Conservation (phyloP, 2,797 vertebrate species). For the Phataginus tetradactyla region DNA sequence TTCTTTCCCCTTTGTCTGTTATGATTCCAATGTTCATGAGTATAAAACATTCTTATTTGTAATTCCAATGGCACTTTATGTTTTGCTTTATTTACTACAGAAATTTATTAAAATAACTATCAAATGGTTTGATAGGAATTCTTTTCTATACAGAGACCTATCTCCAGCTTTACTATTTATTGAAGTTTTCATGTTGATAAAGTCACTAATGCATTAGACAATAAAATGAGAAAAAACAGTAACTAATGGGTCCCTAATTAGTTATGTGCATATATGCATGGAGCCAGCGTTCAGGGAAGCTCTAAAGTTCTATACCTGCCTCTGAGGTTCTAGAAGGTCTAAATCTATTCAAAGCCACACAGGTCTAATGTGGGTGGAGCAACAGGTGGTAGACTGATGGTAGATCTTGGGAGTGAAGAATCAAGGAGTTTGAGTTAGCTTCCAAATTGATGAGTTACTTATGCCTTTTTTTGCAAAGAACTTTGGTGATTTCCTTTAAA, state of each 20-base stretch:
- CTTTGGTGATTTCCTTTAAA: background rate
- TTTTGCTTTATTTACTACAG: background rate
- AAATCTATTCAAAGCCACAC: background rate
- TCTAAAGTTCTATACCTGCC: background rate
- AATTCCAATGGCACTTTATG: background rate
- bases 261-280: background rate
- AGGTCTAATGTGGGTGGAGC: background rate
- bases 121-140: background rate
- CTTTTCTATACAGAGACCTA: background rate
- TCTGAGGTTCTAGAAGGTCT: background rate
- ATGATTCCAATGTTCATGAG: background rate
- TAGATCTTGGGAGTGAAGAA: background rate
- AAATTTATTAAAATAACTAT: conserved; percentile 39
- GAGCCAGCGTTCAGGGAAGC: background rate
- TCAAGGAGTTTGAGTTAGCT: background rate
- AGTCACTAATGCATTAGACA: background rate
- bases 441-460: background rate
- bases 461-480: background rate
- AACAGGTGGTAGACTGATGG: background rate
- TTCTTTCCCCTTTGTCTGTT: conserved; percentile 21
- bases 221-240: background rate
- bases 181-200: background rate
- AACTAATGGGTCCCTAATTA: background rate
- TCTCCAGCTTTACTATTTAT: background rate
- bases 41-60: background rate